Percentiles rank a stretch among this genome's conserved stretches.
phyloP scores from a whole-genome alignment of 2,888 invertebrate genomes.

The Limenitis camilla region DNA sequence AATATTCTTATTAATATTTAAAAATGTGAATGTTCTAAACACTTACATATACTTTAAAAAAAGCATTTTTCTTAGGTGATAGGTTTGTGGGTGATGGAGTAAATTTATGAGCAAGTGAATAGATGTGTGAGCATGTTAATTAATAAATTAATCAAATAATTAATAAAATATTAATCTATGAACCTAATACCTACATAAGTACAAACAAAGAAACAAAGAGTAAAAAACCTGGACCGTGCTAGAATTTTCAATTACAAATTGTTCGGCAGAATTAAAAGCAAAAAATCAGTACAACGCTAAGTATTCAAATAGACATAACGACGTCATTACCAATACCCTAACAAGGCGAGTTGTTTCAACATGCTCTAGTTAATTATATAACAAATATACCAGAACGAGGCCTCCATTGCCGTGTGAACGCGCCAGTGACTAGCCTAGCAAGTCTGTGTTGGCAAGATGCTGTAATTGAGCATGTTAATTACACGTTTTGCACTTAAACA shows the following conservation, averaged over 20 bases:
- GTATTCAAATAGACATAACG: constrained; percentile 57
- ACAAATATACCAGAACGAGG: constrained; percentile 42
- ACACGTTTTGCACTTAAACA: constrained; percentile 6
- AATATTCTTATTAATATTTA: too few species aligned
- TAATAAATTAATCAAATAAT: too few species aligned
- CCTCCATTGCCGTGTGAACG: constrained; percentile 37
- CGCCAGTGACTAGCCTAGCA: constrained; percentile 11
- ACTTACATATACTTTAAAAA: too few species aligned
- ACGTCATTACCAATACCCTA: constrained; percentile 61
- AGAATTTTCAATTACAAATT: too few species aligned
- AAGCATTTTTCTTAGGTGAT: too few species aligned
- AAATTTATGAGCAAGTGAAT: too few species aligned
- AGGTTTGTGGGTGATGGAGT: too few species aligned
- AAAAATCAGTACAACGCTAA: constrained; percentile 48
- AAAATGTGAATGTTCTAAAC: too few species aligned
- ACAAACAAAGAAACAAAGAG: neutral
- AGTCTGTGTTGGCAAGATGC: constrained; percentile 16
- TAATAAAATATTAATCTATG: too few species aligned
- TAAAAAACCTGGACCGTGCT: neutral
- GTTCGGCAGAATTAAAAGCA: constrained; percentile 43
- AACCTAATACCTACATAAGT: too few species aligned
- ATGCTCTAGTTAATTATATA: constrained; percentile 46
- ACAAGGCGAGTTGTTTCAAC: constrained; percentile 49
- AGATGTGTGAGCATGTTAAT: too few species aligned
- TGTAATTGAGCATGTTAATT: constrained; percentile 19